phyloP scores from a whole-genome alignment of 2,113 vertebrate genomes.

The Ceyx melanurus region DNA sequence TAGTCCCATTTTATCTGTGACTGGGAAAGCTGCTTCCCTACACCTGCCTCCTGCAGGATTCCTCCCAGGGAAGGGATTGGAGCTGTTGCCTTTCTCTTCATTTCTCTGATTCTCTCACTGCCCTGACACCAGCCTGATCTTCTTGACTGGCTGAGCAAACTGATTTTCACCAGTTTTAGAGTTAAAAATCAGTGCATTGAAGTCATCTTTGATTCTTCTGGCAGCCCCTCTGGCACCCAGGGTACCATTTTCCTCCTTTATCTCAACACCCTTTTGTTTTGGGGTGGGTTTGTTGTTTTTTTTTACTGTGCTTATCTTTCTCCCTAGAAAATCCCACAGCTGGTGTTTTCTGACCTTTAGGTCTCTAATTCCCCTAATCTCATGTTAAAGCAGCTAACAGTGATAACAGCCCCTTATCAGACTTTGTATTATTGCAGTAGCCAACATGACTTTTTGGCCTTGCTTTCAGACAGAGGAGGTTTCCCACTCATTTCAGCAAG shows the following conservation, averaged over 20 bases:
- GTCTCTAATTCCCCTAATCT: background rate
- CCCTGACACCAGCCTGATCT: slow-evolving; percentile 31
- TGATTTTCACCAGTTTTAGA: slow-evolving; percentile 52
- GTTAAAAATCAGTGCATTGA: slow-evolving; percentile 38
- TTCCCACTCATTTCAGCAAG: background rate
- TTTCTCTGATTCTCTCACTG: slow-evolving; percentile 56
- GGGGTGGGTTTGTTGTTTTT: background rate
- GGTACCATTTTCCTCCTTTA: background rate
- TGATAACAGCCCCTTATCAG: background rate
- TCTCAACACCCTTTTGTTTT: background rate
- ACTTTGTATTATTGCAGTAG: background rate
- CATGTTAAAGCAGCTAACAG: background rate
- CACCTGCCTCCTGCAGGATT: background rate
- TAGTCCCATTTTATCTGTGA: background rate
- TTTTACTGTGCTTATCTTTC: background rate
- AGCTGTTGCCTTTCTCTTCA: background rate
- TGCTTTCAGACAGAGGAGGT: background rate
- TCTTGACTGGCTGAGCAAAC: slow-evolving; percentile 62
- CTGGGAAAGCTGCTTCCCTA: background rate
- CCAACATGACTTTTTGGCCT: background rate
- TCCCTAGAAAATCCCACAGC: background rate
- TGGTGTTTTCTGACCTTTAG: background rate
- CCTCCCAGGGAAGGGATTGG: background rate
- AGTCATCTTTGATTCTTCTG: slow-evolving; percentile 27
- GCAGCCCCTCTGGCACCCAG: slow-evolving; percentile 11